phyloP scores from a whole-genome alignment of 1,140 invertebrate genomes.

The Cepaea nemoralis region DNA sequence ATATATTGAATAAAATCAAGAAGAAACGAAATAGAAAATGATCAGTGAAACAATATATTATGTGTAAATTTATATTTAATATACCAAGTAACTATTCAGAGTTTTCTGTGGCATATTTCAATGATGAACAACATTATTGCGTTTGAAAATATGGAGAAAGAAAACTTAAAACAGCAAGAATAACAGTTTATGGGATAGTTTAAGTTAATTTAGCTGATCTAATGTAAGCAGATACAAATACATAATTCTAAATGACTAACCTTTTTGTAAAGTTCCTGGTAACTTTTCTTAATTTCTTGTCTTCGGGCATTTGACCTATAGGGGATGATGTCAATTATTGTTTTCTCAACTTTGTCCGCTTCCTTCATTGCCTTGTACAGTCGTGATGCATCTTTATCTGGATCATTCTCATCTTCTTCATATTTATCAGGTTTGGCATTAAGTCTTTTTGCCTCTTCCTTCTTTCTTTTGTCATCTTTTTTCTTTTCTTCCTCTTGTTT shows the following conservation, averaged over 20 bases:
- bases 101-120: too few relatives aligned
- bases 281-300: slow-evolving; percentile 52
- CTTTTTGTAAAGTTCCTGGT: slow-evolving; percentile 40
- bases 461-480: neutral
- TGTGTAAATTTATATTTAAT: too few relatives aligned
- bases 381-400: slow-evolving; percentile 6
- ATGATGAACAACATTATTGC: too few relatives aligned
- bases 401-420: slow-evolving; percentile 49
- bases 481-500: slow-evolving; percentile 19
- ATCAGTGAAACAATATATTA: too few relatives aligned
- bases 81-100: too few relatives aligned
- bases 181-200: too few relatives aligned
- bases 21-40: too few relatives aligned
- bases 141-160: too few relatives aligned
- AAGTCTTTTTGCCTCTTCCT: neutral
- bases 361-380: slow-evolving; percentile 66
- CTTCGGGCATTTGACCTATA: slow-evolving; percentile 21
- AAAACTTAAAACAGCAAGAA: too few relatives aligned
- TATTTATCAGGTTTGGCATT: slow-evolving; percentile 43
- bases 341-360: slow-evolving; percentile 52
- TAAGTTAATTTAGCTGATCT: too few relatives aligned
- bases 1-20: too few relatives aligned
- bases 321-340: slow-evolving; percentile 42
- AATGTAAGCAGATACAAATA: neutral
- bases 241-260: neutral